These are phyloP conservation scores for Pogonophryne albipinna DNA, from an alignment of 2,797 vertebrate genomes.

Conservation along the genomic window DNA sequence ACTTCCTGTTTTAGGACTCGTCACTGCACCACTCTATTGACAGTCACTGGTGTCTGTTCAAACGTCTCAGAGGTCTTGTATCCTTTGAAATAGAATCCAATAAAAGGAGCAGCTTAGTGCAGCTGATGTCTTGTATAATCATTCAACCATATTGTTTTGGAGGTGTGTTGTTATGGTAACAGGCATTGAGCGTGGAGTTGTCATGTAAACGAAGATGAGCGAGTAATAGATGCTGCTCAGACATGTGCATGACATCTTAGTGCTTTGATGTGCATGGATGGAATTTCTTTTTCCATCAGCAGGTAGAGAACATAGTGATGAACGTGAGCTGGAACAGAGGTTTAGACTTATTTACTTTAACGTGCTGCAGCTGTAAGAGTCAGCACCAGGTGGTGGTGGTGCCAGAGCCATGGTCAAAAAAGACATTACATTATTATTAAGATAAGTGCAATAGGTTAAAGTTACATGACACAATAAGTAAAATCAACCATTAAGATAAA, in stretches of 20 bases:
- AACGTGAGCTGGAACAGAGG: neutral
- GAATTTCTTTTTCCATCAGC: neutral
- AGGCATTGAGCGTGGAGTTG: neutral
- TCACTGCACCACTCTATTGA: no score
- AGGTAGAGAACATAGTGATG: neutral
- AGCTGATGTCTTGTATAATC: neutral
- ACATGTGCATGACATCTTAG: no score
- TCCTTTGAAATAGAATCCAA: neutral
- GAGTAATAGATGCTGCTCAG: neutral
- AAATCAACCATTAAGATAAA: no score
- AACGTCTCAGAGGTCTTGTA: neutral
- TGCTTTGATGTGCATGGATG: no score
- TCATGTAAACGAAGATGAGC: neutral
- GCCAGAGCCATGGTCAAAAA: neutral
- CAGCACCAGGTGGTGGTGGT: neutral
- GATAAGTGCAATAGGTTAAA: no score
- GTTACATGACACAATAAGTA: no score
- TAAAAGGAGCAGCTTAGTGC: neutral
- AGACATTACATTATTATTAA: no score
- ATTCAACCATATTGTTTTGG: neutral
- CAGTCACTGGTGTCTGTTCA: no score
- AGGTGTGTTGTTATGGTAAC: constrained; percentile 32
- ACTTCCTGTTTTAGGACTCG: no score
- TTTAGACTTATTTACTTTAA: no score
- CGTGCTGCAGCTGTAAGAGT: neutral